These are phyloP conservation scores for Phyto melanocephala DNA, from an alignment of 2,888 invertebrate species.

Conservation along the genomic window DNA sequence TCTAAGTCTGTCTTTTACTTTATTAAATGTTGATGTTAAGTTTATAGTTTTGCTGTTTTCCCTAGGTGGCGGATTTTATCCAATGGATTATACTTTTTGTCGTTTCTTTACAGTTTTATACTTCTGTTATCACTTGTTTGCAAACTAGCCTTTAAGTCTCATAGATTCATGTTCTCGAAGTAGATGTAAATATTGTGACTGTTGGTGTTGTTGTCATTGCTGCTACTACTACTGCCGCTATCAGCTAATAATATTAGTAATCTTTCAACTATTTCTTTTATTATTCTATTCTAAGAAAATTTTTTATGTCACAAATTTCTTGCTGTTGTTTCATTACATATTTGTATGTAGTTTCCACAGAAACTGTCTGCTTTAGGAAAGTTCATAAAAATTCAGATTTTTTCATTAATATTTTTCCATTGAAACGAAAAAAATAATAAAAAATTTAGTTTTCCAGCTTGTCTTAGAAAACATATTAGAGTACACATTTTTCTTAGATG, in stretches of 20 bases:
- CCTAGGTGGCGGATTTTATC: conserved; percentile 11
- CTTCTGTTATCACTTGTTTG: conserved; percentile 50
- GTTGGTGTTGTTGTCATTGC: conserved; percentile 3
- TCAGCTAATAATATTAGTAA: conserved; percentile 24
- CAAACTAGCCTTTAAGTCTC: conserved; percentile 40
- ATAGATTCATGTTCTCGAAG: conserved; percentile 13
- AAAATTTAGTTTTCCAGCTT: too few species aligned
- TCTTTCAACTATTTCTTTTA: neutral
- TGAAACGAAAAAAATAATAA: too few species aligned
- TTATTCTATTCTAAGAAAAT: neutral
- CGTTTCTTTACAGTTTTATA: conserved; percentile 10
- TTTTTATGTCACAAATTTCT: neutral
- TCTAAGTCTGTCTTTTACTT: conserved; percentile 42
- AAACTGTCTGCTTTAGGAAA: conserved; percentile 33
- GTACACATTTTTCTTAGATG: too few species aligned
- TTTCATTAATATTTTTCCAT: neutral
- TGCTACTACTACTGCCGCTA: conserved; percentile 1
- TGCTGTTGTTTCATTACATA: conserved; percentile 20
- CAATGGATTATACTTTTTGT: neutral
- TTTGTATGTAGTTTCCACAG: conserved; percentile 24
- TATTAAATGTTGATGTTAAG: conserved; percentile 52
- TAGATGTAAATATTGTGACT: conserved; percentile 21
- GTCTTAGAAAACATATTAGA: too few species aligned
- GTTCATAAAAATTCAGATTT: conserved; percentile 17
- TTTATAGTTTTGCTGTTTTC: conserved; percentile 47